phyloP scores from a whole-genome alignment of 2,797 vertebrate species.

The Myotis vivesi region DNA sequence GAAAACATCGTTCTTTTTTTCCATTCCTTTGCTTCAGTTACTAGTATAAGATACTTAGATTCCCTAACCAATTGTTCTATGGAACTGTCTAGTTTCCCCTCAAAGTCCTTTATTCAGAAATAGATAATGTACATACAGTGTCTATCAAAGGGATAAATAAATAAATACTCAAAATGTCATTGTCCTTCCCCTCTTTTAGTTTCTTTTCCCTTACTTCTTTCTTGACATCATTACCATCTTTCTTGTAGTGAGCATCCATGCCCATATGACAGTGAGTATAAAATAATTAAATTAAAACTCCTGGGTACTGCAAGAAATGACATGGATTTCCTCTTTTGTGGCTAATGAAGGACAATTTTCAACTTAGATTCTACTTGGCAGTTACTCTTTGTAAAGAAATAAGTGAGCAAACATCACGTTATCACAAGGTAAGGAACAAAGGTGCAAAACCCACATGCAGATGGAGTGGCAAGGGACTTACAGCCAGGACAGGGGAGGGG shows the following conservation, averaged over 20 bases:
- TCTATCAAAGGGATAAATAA: neutral
- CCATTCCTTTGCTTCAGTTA: neutral
- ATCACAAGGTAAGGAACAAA: neutral
- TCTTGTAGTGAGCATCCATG: neutral
- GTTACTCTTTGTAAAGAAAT: neutral
- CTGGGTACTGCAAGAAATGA: neutral
- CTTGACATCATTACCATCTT: neutral
- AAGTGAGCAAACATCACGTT: neutral
- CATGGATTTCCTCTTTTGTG: neutral
- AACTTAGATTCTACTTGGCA: neutral
- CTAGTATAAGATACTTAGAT: neutral
- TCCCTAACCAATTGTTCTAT: neutral
- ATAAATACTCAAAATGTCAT: neutral
- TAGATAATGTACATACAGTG: neutral
- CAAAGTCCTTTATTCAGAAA: slow-evolving; percentile 12
- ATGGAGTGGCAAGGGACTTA: neutral
- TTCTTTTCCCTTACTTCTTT: neutral
- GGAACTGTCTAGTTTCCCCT: neutral
- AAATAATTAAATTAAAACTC: neutral
- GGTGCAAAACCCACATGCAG: neutral
- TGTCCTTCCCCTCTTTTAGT: neutral
- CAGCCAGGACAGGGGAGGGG: neutral
- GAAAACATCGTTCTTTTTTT: neutral
- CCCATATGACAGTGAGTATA: neutral
- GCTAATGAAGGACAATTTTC: neutral